A percentile compares a stretch with the other conserved stretches of the same genome.
Evolutionary conservation across 2,888 invertebrate genomes (phyloP).

Genomic region (Drosophila mettleri): DNA sequence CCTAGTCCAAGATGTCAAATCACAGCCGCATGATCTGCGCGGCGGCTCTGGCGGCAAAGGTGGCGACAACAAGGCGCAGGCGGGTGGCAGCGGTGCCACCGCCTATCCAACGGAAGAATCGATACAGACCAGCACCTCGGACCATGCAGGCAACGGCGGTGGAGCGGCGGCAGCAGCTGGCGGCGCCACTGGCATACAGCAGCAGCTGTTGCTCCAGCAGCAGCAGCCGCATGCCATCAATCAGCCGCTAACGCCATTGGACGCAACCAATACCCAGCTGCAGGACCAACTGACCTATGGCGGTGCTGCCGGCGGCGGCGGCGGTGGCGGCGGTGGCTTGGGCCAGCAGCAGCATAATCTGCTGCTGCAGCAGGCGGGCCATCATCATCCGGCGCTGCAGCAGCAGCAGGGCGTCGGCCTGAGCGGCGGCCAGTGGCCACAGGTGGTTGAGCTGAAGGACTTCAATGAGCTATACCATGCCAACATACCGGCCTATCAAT

Average conservation of each 20-base stretch:
- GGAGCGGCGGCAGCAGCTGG: conserved; percentile 15
- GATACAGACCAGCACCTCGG: conserved; percentile 89
- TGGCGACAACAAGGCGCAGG: conserved; percentile 59
- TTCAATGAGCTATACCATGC: conserved; percentile 94
- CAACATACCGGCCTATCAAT: conserved; percentile 95
- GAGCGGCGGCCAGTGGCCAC: conserved; percentile 87
- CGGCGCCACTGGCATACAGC: conserved; percentile 84
- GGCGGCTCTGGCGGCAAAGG: conserved; percentile 87
- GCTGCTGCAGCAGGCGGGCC: conserved; percentile 72
- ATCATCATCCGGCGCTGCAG: conserved; percentile 77
- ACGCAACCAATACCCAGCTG: conserved; percentile 71
- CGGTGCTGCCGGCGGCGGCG: conserved; percentile 51
- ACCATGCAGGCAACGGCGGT: conserved; percentile 87
- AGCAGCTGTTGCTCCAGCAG: conserved; percentile 87
- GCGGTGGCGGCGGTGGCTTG: conserved; percentile 48
- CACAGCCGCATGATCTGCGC: conserved; percentile 94
- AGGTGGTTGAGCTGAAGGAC: conserved; percentile 92
- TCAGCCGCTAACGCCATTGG: conserved; percentile 72
- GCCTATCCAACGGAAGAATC: conserved; percentile 92
- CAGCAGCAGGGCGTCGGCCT: conserved; percentile 64
- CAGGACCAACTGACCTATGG: conserved; percentile 73
- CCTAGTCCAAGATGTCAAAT: conserved; percentile 91
- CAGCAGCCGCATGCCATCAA: conserved; percentile 85
- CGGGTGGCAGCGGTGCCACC: conserved; percentile 83
- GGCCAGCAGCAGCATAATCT: conserved; percentile 66